These are phyloP conservation scores for Lithophane socia DNA, from an alignment of 2,888 invertebrate genomes.

Conservation along the genomic window DNA sequence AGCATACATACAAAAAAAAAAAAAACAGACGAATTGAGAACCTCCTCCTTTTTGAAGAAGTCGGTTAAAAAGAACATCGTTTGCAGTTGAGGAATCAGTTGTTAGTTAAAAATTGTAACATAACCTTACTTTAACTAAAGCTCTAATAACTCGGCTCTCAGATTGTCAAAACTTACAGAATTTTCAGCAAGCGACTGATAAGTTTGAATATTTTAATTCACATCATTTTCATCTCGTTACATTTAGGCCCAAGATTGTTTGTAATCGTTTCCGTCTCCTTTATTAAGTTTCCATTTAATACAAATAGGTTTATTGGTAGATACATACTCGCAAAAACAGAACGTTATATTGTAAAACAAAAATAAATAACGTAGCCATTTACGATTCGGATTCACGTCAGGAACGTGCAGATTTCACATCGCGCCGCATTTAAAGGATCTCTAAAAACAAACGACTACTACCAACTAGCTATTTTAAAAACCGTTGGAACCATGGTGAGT, in stretches of 20 bases:
- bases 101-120: neutral
- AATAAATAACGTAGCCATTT: constrained; percentile 33
- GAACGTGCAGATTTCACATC: constrained; percentile 47
- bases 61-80: no score
- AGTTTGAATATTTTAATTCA: no score
- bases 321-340: neutral
- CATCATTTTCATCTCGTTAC: no score
- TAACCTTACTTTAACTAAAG: neutral
- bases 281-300: neutral
- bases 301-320: neutral
- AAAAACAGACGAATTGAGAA: no score
- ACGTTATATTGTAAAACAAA: neutral
- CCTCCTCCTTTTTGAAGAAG: no score
- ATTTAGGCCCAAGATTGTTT: no score
- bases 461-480: constrained; percentile 63
- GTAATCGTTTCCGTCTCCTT: no score
- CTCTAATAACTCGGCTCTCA: neutral
- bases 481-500: constrained; percentile 49
- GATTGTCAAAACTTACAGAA: neutral
- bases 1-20: no score
- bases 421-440: constrained; percentile 56
- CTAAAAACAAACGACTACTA: constrained; percentile 61
- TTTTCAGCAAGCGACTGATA: neutral
- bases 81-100: neutral
- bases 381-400: constrained; percentile 30